Base-by-base conservation (phyloP, 2,797 vertebrate species). In the Hapalemur alaotrensis region DNA sequence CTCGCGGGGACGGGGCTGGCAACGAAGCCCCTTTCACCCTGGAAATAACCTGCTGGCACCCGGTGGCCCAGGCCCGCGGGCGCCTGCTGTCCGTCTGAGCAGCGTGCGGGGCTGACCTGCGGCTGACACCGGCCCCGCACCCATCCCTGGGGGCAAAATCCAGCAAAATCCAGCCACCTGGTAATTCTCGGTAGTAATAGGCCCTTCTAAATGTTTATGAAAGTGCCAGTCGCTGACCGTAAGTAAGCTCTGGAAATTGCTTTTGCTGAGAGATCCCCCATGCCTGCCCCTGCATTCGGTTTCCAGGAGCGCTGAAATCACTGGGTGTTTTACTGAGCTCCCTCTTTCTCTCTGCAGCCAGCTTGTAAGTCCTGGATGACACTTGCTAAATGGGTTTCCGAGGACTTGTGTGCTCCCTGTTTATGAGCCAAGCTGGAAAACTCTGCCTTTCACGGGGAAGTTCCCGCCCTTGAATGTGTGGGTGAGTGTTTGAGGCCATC, bases 181-280 rank as follows among this genome's bases (percentile, higher is more conserved):
- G 70, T 84, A 79, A 80, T 95, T 95, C 76, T 81, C 4, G 7
- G 93, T 95, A 98, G 96, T 97, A 98, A 96, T 89, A 93, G 48
- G 89, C 97, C 95, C 92, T 96, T 97, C 96, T 98, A 97, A 98
- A 97, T 95, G 95, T 91, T 98, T 98, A 98, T 98, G 98, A 98
- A 97, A 97, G 83, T 97, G 97, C 98, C 88, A 35, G 89, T 93
- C 78, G 7, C 92, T 98, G 96, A 98, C 97, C 81, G 84, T 83
- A 95, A 98, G 97, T 75, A 96, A 98, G 97, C 97, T 98, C 97
- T 98, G 97, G 98, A 98, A 98, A 98, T 98, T 96, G 98, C 96
- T 98, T 98, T 98, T 95, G 90, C 96, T 98, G 98, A 98, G 98
- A 98, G 98, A 98, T 98, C 96, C 93, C 89, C 50, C n/a, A 97